Evolutionary conservation across 2,797 vertebrate species (phyloP).

Genomic region (Manis pentadactyla): DNA sequence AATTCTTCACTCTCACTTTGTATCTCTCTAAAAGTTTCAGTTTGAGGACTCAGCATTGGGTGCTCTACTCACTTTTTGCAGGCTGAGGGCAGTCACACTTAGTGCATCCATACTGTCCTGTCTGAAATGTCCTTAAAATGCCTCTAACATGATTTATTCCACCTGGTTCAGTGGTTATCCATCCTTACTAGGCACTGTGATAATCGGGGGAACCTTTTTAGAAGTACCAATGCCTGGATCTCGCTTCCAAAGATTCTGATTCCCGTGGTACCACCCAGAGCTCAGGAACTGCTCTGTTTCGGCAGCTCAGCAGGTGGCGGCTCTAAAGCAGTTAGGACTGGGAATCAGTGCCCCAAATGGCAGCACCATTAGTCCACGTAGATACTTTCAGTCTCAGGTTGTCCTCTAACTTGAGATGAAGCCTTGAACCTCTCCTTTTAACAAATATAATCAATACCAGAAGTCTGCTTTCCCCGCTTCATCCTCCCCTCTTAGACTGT

Average conservation of each 20-base stretch:
- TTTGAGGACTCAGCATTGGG: neutral
- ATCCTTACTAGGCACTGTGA: neutral
- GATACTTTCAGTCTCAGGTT: neutral
- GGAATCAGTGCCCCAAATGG: neutral
- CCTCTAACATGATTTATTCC: neutral
- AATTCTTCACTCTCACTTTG: neutral
- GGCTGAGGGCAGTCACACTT: neutral
- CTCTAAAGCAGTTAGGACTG: neutral
- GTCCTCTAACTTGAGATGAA: neutral
- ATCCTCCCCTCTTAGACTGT: neutral
- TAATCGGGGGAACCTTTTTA: neutral
- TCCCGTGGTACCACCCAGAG: neutral
- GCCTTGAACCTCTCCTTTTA: neutral
- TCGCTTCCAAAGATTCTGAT: neutral
- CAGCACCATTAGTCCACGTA: neutral
- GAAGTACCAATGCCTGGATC: neutral
- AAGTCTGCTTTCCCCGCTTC: constrained; percentile 1
- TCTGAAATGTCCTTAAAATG: neutral
- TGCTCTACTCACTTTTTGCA: neutral
- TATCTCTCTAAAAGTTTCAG: neutral
- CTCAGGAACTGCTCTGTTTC: neutral
- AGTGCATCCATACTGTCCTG: neutral
- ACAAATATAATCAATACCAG: neutral
- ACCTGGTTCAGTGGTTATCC: neutral
- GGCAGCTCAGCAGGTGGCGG: neutral